These are phyloP conservation scores for Ctenosaura bakeri DNA, from an alignment of 2,797 vertebrate genomes.

Conservation along the genomic window DNA sequence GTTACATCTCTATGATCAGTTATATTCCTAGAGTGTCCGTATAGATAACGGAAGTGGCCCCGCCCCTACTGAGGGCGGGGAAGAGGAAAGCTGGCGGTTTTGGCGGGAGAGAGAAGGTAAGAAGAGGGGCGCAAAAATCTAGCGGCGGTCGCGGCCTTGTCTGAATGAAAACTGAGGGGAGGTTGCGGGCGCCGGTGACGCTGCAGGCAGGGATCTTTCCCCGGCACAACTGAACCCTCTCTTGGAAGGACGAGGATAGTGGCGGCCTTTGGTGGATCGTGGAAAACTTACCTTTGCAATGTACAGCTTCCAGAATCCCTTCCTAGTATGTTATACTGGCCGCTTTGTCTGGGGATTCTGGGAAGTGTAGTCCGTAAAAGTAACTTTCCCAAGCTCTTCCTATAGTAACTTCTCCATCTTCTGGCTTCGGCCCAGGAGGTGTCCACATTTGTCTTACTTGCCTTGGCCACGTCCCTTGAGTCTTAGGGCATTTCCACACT, in stretches of 20 bases:
- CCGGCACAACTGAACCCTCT: too few relatives aligned
- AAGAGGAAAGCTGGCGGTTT: background rate
- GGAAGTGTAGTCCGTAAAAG: too few relatives aligned
- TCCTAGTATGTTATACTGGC: background rate
- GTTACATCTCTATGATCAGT: background rate
- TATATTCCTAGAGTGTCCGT: background rate
- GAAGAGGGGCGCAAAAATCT: background rate
- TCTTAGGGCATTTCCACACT: too few relatives aligned
- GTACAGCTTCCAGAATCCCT: background rate
- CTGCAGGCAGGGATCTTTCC: too few relatives aligned
- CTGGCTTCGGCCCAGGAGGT: too few relatives aligned
- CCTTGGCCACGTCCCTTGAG: too few relatives aligned
- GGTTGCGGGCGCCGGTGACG: background rate
- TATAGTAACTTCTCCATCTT: too few relatives aligned
- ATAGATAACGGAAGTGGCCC: background rate
- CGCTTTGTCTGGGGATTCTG: background rate
- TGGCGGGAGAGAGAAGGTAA: constrained; percentile 4
- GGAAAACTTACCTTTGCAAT: too few relatives aligned
- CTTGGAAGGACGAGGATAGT: too few relatives aligned
- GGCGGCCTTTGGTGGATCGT: too few relatives aligned
- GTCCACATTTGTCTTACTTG: too few relatives aligned
- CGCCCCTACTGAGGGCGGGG: background rate
- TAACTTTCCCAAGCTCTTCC: background rate
- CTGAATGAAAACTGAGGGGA: background rate
- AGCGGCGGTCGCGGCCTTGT: background rate